phyloP scores from a whole-genome alignment of 2,888 invertebrate genomes.

The Xestia sexstrigata region DNA sequence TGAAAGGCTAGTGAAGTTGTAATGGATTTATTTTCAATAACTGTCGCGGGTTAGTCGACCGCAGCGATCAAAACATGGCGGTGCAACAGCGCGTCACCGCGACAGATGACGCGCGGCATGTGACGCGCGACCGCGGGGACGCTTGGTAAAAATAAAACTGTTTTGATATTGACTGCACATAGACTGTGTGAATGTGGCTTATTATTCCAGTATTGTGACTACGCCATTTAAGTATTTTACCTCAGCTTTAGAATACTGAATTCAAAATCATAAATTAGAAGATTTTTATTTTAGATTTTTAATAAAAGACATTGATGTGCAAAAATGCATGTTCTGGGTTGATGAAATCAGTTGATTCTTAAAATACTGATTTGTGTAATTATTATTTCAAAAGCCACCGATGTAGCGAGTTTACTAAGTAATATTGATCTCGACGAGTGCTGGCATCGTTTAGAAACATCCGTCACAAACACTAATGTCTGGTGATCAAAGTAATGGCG shows the following conservation, averaged over 20 bases:
- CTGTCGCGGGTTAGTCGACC: constrained; percentile 24
- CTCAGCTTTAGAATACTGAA: not conserved
- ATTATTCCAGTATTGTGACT: not conserved
- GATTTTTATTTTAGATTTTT: no score
- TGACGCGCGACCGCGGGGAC: constrained; percentile 7
- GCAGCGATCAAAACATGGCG: constrained; percentile 30
- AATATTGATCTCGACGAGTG: not conserved
- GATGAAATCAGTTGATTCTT: not conserved
- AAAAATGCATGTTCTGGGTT: not conserved
- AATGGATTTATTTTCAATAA: constrained; percentile 40
- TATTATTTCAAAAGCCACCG: no score
- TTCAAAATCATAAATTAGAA: not conserved
- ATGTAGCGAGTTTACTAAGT: not conserved
- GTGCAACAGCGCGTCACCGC: constrained; percentile 38
- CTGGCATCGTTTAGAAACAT: constrained; percentile 36
- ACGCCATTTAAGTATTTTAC: not conserved
- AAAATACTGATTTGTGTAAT: not conserved
- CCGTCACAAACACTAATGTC: constrained; percentile 43
- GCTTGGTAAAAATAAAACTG: not conserved
- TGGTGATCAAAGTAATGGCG: constrained; percentile 54
- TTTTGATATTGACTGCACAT: constrained; percentile 5
- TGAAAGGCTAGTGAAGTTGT: constrained; percentile 2
- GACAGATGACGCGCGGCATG: constrained; percentile 45
- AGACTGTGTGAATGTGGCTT: not conserved
- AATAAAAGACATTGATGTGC: not conserved